Conservation (phyloP, 2,113 vertebrate species). For the Leptodactylus fuscus region DNA sequence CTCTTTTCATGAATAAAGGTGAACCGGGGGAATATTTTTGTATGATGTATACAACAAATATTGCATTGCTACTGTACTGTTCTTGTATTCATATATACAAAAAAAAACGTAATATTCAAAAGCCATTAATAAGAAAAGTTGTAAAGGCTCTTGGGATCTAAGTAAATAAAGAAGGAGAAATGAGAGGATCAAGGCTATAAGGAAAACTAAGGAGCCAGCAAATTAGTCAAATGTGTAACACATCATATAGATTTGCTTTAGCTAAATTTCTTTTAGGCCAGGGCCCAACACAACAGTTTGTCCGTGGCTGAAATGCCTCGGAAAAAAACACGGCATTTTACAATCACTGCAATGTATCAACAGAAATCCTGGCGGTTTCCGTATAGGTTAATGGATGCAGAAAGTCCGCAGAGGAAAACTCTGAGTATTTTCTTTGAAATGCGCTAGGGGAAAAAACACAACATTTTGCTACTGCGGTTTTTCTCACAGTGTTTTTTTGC, state of each 20-base stretch:
- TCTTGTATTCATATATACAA: neutral
- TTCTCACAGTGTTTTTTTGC: too few relatives aligned
- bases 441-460: too few relatives aligned
- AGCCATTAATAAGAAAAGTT: neutral
- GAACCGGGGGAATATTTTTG: neutral
- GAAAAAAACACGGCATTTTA: too few relatives aligned
- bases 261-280: neutral
- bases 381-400: too few relatives aligned
- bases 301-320: too few relatives aligned
- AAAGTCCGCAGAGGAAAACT: too few relatives aligned
- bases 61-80: neutral
- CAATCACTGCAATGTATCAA: too few relatives aligned
- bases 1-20: neutral
- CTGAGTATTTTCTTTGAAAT: too few relatives aligned
- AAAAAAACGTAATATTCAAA: neutral
- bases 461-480: too few relatives aligned
- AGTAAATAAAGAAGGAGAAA: neutral
- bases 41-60: neutral
- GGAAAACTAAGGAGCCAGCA: neutral
- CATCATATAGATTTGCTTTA: neutral
- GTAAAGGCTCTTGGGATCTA: neutral
- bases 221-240: neutral
- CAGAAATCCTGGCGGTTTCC: too few relatives aligned
- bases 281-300: too few relatives aligned
- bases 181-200: too few relatives aligned